Evolutionary conservation across 2,797 vertebrate species (phyloP).

Genomic region (Macrochelys suwanniensis): DNA sequence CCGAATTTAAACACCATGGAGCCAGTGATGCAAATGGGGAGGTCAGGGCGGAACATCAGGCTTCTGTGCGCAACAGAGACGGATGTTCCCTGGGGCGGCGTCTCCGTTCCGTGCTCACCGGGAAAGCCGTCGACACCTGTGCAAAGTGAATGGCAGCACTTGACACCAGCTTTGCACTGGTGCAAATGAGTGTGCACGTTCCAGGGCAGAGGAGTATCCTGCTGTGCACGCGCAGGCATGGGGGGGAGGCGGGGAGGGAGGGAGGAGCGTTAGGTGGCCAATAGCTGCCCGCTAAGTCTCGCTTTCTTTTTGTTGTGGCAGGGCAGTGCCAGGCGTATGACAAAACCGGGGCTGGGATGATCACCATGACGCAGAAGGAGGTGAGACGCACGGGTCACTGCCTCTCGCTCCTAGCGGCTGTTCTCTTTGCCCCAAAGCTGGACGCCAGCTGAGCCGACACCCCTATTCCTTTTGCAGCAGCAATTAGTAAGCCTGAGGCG

Average conservation of each 20-base stretch:
- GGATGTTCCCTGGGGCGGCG: no score
- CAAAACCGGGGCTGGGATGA: not conserved
- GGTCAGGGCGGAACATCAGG: no score
- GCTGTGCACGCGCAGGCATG: not conserved
- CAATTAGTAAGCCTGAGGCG: no score
- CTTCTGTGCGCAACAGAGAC: no score
- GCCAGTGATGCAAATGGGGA: not conserved
- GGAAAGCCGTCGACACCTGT: no score
- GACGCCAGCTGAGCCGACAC: no score
- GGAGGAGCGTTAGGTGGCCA: not conserved
- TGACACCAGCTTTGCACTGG: no score
- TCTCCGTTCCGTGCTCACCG: not conserved
- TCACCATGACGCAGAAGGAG: slow-evolving; percentile 64
- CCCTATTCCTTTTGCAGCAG: no score
- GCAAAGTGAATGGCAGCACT: no score
- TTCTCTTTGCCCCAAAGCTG: not conserved
- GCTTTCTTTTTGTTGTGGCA: not conserved
- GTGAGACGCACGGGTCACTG: not conserved
- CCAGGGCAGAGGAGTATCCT: not conserved
- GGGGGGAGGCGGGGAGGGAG: accelerated
- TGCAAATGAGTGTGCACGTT: not conserved
- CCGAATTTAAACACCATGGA: not conserved
- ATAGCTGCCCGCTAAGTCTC: not conserved
- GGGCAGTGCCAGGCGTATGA: slow-evolving; percentile 62
- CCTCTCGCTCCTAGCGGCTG: not conserved